phyloP scores from a whole-genome alignment of 1,140 invertebrate species.

The Drosophila arizonae region DNA sequence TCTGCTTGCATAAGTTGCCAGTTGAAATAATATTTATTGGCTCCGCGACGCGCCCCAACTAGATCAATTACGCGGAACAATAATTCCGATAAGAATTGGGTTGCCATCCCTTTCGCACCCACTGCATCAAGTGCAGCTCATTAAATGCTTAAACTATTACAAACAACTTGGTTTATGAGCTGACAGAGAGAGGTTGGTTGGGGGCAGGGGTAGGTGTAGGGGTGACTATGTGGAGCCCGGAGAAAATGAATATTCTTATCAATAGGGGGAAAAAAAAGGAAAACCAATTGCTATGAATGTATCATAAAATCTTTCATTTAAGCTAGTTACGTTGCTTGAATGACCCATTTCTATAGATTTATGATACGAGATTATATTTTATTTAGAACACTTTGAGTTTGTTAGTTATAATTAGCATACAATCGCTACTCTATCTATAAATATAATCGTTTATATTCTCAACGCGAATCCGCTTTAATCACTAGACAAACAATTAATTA shows the following conservation, averaged over 20 bases:
- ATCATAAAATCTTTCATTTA: conserved; percentile 7
- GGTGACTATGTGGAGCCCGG: conserved; percentile 17
- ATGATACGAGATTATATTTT: not conserved
- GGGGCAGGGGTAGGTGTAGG: not conserved
- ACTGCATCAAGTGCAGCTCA: conserved; percentile 14
- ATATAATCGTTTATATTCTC: conserved; percentile 24
- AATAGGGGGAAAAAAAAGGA: not conserved
- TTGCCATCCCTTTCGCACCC: not conserved
- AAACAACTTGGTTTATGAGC: conserved; percentile 16
- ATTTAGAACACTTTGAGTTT: not conserved
- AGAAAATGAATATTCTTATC: conserved; percentile 30
- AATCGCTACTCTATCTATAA: not conserved
- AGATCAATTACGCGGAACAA: conserved; percentile 71
- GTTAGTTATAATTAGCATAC: conserved; percentile 1
- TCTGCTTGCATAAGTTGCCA: conserved; percentile 53
- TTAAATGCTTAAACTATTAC: conserved; percentile 30
- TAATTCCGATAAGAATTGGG: conserved; percentile 54
- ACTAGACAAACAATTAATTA: conserved; percentile 74
- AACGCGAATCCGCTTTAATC: conserved; percentile 60
- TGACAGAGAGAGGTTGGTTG: not conserved
- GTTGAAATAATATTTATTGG: conserved; percentile 66
- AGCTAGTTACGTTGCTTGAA: not conserved
- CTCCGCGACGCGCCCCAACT: conserved; percentile 39
- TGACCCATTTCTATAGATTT: not conserved
- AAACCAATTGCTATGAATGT: not conserved